Evolutionary conservation across 1,140 invertebrate genomes (phyloP).

Genomic region (Zaprionus gabonicus): DNA sequence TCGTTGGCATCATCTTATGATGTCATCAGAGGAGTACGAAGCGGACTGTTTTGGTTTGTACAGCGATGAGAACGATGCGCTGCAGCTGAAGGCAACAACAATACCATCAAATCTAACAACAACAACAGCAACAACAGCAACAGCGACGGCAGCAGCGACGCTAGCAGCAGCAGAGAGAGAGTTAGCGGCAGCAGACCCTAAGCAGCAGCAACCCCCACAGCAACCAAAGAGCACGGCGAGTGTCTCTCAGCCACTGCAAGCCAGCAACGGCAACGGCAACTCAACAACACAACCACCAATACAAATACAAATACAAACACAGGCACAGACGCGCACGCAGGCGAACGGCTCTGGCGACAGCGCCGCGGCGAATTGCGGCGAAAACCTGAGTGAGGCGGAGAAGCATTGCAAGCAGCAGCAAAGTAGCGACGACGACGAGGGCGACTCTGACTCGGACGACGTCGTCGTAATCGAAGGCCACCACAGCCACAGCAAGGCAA

Average conservation of each 20-base stretch:
- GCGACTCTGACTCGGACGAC: conserved; percentile 74
- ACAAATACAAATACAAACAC: conserved; percentile 33
- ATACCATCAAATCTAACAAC: conserved; percentile 28
- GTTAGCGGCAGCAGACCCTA: conserved; percentile 29
- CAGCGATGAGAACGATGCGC: conserved; percentile 91
- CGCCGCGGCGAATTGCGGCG: conserved; percentile 72
- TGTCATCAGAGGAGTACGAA: conserved; percentile 97
- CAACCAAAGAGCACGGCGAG: conserved; percentile 39
- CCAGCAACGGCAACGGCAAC: conserved; percentile 66
- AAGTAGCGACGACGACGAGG: conserved; percentile 51
- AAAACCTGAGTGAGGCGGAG: conserved; percentile 52
- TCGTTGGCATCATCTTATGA: conserved; percentile 90
- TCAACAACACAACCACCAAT: conserved; percentile 31
- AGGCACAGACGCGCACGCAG: conserved; percentile 15
- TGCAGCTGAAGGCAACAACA: conserved; percentile 90
- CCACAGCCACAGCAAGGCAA: conserved; percentile 41
- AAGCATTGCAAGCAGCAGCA: conserved; percentile 48
- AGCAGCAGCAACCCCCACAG: conserved; percentile 44
- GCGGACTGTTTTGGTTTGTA: conserved; percentile 94
- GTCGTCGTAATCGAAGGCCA: conserved; percentile 72
- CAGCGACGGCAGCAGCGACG: conserved; percentile 47
- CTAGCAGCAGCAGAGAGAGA: conserved; percentile 29
- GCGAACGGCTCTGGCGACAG: conserved; percentile 49
- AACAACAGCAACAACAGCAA: conserved; percentile 49
- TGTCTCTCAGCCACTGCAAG: conserved; percentile 44